Percentiles rank a stretch among this genome's conserved stretches.
These are phyloP conservation scores for Elachura formosa DNA, from an alignment of 2,113 vertebrate genomes.

Conservation along the genomic window DNA sequence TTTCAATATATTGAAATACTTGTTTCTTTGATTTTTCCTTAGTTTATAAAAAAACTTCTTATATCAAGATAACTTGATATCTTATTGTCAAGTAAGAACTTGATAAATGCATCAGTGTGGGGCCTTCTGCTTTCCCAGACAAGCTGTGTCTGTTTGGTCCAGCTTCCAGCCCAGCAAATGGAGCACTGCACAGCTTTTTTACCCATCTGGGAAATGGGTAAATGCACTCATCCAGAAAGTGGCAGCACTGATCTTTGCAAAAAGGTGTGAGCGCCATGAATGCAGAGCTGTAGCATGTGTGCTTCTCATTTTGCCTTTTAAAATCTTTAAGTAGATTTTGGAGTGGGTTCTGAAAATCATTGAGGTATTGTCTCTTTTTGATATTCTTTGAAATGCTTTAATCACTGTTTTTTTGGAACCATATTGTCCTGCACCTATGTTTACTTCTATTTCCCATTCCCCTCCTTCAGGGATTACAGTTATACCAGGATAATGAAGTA, in stretches of 20 bases:
- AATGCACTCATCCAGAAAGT: background rate
- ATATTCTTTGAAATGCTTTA: background rate
- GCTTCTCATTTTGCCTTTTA: background rate
- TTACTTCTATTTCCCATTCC: background rate
- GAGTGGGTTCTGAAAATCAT: background rate
- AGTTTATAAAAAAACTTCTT: no score
- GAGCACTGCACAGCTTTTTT: background rate
- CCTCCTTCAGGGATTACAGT: background rate
- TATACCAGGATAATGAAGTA: background rate
- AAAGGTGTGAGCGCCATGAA: background rate
- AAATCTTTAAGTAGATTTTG: background rate
- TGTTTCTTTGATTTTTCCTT: background rate
- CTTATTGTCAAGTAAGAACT: no score
- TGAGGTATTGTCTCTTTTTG: background rate
- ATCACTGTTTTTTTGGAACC: background rate
- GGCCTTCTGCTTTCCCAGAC: background rate
- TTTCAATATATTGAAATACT: background rate
- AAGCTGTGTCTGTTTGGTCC: background rate
- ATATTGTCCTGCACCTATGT: background rate
- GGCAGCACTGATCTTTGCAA: background rate
- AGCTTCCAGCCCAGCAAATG: background rate
- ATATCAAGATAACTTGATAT: no score
- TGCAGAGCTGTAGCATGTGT: background rate
- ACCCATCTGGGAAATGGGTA: background rate
- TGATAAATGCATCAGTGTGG: rapidly evolving